Evolutionary conservation across 2,797 vertebrate species (phyloP).

Genomic region (Cynopterus sphinx): DNA sequence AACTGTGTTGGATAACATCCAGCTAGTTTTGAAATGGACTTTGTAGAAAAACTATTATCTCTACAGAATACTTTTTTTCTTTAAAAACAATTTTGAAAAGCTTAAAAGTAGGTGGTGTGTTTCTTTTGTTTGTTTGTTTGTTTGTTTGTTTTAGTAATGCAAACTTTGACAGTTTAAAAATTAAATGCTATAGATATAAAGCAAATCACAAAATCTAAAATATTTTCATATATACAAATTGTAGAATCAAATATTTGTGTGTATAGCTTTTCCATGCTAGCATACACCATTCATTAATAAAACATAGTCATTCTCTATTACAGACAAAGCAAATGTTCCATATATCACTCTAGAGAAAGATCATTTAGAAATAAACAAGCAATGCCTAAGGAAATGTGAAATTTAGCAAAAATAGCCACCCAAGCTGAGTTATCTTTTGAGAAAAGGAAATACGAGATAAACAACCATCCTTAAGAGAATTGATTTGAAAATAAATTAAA

Average conservation of each 20-base stretch:
- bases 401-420: conserved; percentile 71
- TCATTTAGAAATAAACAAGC: conserved; percentile 75
- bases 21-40: neutral
- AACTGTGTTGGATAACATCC: neutral
- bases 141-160: neutral
- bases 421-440: conserved; percentile 74
- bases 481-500: conserved; percentile 83
- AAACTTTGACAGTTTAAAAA: neutral
- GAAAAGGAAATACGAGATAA: conserved; percentile 80
- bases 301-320: conserved; percentile 76
- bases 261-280: neutral
- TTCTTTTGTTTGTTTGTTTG: neutral
- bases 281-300: conserved; percentile 64
- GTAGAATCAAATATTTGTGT: conserved; percentile 8
- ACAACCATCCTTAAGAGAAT: conserved; percentile 72
- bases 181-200: neutral
- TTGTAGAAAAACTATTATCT: neutral
- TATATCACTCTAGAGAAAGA: conserved; percentile 73
- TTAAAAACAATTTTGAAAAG: neutral
- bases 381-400: conserved; percentile 74
- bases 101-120: neutral
- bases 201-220: neutral
- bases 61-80: neutral
- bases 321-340: conserved; percentile 74
- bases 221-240: neutral